phyloP scores from a whole-genome alignment of 2,797 vertebrate species.

The Chelonia mydas region DNA sequence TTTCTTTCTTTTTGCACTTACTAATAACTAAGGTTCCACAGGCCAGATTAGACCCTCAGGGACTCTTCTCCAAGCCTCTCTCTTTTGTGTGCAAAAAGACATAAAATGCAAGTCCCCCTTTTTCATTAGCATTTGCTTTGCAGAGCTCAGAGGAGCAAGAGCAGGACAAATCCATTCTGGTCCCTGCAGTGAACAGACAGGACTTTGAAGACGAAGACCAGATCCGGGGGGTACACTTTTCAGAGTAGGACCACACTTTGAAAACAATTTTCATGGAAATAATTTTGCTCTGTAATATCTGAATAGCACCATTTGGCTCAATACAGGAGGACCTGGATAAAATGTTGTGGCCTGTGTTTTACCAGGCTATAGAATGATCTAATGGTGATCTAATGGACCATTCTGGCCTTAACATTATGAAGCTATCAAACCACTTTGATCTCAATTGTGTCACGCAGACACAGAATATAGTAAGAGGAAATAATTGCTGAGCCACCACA shows the following conservation, averaged over 20 bases:
- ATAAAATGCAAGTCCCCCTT: not conserved
- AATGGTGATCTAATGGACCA: not conserved
- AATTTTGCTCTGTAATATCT: not conserved
- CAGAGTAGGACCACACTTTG: not conserved
- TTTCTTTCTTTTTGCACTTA: not conserved
- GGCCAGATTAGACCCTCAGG: not conserved
- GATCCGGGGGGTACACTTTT: not conserved
- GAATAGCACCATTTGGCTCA: not conserved
- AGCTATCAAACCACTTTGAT: not conserved
- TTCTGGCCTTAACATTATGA: not conserved
- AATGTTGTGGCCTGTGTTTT: not conserved
- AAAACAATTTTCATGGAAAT: not conserved
- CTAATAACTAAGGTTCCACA: not conserved
- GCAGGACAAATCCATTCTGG: not conserved
- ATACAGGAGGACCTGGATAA: not conserved
- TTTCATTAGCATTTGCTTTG: fast-evolving
- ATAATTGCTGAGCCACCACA: not conserved
- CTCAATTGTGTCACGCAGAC: not conserved
- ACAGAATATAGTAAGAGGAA: not conserved
- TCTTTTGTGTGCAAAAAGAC: not conserved
- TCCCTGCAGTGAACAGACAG: not conserved
- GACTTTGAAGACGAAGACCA: not conserved
- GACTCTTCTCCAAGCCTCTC: not conserved
- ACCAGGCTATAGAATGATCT: not conserved
- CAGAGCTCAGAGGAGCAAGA: not conserved